Evolutionary conservation across 2,888 invertebrate genomes (phyloP).

Genomic region (Steinernema hermaphroditum): DNA sequence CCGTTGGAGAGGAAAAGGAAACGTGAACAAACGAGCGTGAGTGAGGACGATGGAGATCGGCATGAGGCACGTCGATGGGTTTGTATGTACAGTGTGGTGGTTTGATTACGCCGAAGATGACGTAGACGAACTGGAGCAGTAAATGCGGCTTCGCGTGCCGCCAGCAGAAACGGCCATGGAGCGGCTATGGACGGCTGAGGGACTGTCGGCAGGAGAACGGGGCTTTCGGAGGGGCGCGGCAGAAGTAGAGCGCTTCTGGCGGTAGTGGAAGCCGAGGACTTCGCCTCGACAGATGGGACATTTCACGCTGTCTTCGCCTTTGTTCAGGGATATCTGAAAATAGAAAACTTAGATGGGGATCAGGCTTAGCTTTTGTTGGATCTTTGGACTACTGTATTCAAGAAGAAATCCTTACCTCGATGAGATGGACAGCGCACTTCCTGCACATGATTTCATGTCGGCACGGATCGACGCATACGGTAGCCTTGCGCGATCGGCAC

Average conservation of each 20-base stretch:
- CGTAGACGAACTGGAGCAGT: constrained; percentile 1
- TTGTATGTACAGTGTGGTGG: neutral
- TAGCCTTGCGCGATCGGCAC: neutral
- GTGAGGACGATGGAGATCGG: constrained; percentile 2
- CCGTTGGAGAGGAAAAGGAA: too few relatives aligned
- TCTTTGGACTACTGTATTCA: neutral
- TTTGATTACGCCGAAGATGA: neutral
- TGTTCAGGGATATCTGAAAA: neutral
- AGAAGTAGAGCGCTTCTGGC: neutral
- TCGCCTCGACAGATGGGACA: constrained; percentile 13
- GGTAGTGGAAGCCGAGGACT: neutral
- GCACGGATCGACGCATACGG: neutral
- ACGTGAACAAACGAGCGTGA: too few relatives aligned
- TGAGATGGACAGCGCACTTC: constrained; percentile 2
- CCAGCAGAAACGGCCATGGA: neutral
- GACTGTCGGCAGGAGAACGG: neutral
- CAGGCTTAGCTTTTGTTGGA: too few relatives aligned
- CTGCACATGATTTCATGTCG: constrained; percentile 5
- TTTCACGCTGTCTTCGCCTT: neutral
- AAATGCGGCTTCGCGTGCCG: neutral
- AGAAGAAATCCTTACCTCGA: neutral
- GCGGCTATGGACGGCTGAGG: neutral
- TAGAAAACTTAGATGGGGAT: neutral
- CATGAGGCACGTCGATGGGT: neutral
- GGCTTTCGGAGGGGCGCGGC: neutral